These are phyloP conservation scores for Microcebus ravelobensis DNA, from an alignment of 2,113 vertebrate species.

Conservation along the genomic window DNA sequence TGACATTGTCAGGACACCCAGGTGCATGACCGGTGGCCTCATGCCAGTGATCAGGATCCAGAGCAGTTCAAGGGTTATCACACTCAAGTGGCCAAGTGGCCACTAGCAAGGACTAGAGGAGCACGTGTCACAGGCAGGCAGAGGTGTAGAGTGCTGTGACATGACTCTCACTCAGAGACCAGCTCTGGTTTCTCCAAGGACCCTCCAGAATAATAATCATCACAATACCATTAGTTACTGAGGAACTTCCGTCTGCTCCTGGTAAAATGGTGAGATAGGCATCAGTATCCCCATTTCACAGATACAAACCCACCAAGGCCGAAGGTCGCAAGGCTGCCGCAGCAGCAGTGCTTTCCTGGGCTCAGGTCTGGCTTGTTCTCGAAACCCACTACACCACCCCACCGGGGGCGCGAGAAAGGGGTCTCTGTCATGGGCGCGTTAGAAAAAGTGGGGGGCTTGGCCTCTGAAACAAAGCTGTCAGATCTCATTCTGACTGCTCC, in stretches of 20 bases:
- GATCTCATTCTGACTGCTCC: neutral
- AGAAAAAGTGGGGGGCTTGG: neutral
- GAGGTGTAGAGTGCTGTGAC: rapidly evolving
- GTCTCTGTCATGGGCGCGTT: rapidly evolving
- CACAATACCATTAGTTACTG: neutral
- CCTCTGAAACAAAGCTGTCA: neutral
- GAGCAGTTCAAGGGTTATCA: neutral
- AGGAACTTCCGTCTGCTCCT: neutral
- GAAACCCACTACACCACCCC: rapidly evolving
- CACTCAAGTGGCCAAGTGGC: rapidly evolving
- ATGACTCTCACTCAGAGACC: neutral
- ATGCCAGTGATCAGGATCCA: neutral
- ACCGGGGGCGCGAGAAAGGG: rapidly evolving
- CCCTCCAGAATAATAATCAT: rapidly evolving
- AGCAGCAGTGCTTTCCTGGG: neutral
- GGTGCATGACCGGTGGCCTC: neutral
- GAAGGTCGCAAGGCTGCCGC: neutral
- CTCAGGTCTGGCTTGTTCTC: neutral
- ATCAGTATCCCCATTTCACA: neutral
- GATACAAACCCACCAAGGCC: neutral
- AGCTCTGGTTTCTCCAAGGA: neutral
- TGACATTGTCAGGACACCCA: neutral
- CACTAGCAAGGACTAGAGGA: neutral
- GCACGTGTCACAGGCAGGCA: neutral
- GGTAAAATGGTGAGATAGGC: neutral